A percentile compares a stretch with the other conserved stretches of the same genome.
phyloP scores from a whole-genome alignment of 2,113 vertebrate species.

The Lepisosteus oculatus region DNA sequence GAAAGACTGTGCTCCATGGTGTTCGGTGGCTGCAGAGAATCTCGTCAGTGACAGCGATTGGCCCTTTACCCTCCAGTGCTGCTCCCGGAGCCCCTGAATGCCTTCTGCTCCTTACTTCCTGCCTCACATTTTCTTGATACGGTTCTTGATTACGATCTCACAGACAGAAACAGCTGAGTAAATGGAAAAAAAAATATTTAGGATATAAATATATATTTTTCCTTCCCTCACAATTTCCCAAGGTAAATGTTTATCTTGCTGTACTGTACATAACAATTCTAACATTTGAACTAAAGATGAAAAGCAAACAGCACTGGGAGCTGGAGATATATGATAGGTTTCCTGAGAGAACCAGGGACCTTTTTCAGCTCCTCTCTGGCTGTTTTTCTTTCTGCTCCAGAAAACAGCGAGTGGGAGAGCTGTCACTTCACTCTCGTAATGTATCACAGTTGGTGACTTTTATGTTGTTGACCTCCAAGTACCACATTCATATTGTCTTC shows the following conservation, averaged over 20 bases:
- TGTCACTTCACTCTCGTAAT: too few species aligned
- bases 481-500: too few species aligned
- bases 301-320: background rate
- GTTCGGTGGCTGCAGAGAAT: background rate
- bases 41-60: background rate
- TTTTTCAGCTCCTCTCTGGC: too few species aligned
- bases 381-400: too few species aligned
- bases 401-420: too few species aligned
- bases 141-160: slow-evolving; percentile 4
- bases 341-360: too few species aligned
- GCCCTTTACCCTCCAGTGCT: background rate
- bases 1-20: background rate
- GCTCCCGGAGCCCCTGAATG: background rate
- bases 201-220: background rate
- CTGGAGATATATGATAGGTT: too few species aligned
- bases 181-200: background rate
- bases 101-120: background rate
- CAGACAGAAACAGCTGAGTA: slow-evolving; percentile 1
- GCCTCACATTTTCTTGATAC: background rate
- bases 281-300: background rate
- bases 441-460: too few species aligned
- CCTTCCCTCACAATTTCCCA: background rate
- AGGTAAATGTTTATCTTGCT: background rate
- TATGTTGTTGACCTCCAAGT: too few species aligned
- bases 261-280: background rate